Evolutionary conservation across 2,797 vertebrate species (phyloP), one percentile per base, ranked within the genome.

Genomic region (Gymnothorax reevesii): DNA sequence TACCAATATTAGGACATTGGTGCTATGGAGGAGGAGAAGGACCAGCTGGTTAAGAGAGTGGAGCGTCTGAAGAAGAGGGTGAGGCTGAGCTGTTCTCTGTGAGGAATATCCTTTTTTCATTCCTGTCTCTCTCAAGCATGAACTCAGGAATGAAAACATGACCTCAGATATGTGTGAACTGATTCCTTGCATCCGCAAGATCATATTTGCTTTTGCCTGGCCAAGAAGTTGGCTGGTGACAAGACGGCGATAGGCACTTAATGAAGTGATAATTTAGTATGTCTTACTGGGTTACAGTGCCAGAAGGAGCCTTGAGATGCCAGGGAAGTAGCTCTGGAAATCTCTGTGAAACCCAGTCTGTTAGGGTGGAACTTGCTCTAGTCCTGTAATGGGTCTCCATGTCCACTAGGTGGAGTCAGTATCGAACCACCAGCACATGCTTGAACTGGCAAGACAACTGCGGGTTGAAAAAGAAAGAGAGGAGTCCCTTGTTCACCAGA

Each of bases 21-120:
- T 90, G 97, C 97, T 8, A 99, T 99, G 99, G 99, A 99, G 91
- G 99, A 99, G 89, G 99, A 99, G 93, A 99, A 99, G 89, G 98
- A 98, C 90, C 98, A 99, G 90, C 96, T 99, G 20, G 93, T 97
- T 91, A 99, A 99, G 91, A 97, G 98, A 93, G 98, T 99, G 17
- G 99, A 99, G 86, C 96, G 97, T 90, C 93, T 99, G 89, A 99
- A 97, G 95, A 99, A 98, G 94, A 97, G 97, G 96, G 99, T 99
- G 96, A 96, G 94, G 62, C 84, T 88, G 89, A 94, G 62, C 84
- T 88, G 89, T 90, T 87, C 90, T 88, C 85, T n/a, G 20, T 49
- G 75, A 6, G 22, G 7, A 0, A 90, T 87, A 86, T 85, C 84
- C 83, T 88, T 85, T 87, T 89, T 86, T 87, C 91, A 91, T 93